phyloP scores from a whole-genome alignment of 92 coral and sea anemone genomes.

The Epizoanthus illoricatus region DNA sequence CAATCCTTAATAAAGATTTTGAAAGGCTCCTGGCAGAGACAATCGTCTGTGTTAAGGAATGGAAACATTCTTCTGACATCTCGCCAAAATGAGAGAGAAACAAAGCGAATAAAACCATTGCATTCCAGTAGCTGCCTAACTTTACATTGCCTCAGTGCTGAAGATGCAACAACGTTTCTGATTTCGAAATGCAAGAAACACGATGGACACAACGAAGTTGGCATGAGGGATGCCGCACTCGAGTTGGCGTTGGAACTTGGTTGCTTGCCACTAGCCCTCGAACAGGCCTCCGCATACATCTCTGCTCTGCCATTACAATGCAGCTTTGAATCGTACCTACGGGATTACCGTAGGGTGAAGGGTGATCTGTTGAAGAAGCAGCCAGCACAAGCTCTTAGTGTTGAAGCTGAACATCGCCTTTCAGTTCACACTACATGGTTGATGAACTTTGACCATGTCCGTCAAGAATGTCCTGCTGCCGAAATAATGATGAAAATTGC shows the following conservation, averaged over 20 bases:
- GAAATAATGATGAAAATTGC: conserved; percentile 16
- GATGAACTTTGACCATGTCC: conserved; percentile 47
- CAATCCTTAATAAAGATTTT: not conserved
- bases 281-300: conserved; percentile 1
- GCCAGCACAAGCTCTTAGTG: conserved; percentile 2
- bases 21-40: not conserved
- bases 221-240: not conserved
- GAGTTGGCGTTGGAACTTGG: not conserved
- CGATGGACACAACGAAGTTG: not conserved
- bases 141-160: not conserved
- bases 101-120: not conserved
- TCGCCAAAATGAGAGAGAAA: not conserved
- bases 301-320: not conserved
- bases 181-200: not conserved
- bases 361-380: conserved; percentile 16
- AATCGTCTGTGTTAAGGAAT: not conserved
- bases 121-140: not conserved
- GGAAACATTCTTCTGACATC: conserved; percentile 10
- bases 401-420: conserved; percentile 47
- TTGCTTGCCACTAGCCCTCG: conserved; percentile 9
- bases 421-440: conserved; percentile 60
- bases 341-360: not conserved
- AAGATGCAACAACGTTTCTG: conserved; percentile 12
- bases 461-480: not conserved
- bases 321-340: not conserved